Evolutionary conservation across 2,113 vertebrate species (phyloP).

Genomic region (Rhegmatorhina hoffmannsi): DNA sequence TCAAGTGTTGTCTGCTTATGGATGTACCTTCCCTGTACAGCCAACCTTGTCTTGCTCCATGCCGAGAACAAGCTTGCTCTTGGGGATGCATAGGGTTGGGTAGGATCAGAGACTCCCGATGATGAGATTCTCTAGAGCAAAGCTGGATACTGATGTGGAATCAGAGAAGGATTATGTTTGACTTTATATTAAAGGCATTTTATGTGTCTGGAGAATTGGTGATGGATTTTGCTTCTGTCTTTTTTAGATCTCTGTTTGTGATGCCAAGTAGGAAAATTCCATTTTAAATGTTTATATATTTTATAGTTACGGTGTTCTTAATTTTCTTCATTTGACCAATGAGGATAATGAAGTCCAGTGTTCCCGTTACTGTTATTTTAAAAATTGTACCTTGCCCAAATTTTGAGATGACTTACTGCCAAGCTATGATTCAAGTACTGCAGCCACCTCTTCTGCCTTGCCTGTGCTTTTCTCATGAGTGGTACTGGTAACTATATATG

Average conservation of each 20-base stretch:
- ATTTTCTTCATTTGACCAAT: not conserved
- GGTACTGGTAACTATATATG: not conserved
- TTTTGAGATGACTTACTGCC: not conserved
- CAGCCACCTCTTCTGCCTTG: not conserved
- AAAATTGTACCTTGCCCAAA: not conserved
- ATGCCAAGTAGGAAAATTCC: not conserved
- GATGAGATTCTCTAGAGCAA: not conserved
- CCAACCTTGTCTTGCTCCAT: rapidly evolving
- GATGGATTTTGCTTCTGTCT: not conserved
- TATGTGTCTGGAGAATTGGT: not conserved
- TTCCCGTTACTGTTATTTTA: not conserved
- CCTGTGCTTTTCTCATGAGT: not conserved
- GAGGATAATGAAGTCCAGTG: not conserved
- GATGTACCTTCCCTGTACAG: not conserved
- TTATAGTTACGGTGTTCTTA: not conserved
- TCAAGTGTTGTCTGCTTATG: not conserved
- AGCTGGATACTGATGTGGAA: rapidly evolving
- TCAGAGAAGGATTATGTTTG: not conserved
- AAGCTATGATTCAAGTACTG: not conserved
- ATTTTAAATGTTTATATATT: not conserved
- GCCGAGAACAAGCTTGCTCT: not conserved
- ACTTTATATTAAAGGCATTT: not conserved
- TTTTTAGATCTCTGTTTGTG: not conserved
- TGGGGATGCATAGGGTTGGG: not conserved
- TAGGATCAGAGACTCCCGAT: not conserved